Evolutionary conservation across 2,888 invertebrate genomes (phyloP), one percentile per base, ranked within the genome.

Genomic region (Hermaeophaga mercurialis): DNA sequence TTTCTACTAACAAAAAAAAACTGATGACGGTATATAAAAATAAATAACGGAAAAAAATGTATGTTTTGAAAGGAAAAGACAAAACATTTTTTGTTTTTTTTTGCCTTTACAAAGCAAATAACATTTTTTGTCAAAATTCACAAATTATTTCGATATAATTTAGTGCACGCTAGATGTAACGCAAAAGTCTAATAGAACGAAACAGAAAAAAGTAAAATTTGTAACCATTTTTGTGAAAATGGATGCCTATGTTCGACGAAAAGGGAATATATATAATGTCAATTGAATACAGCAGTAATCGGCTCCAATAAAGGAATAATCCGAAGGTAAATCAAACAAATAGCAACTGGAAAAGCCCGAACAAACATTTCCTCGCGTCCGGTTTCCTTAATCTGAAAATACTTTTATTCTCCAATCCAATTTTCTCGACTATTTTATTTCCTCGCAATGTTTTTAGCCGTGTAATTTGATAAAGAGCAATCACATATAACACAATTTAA

Each of bases 391-490:
- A 45, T 45, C n/a, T 17, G 36, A 36, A 22, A 41, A 15, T 48
- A 36, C 38, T 34, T 14, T 36, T 11, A 34, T 47, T 17, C 12
- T 28, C 9, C n/a, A 41, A 43, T 31, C 39, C 54, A 54, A 54
- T 54, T 54, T 46, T 19, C 11, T 33, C 38, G 24, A 38, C 44
- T 28, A 53, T 53, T 53, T 45, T 24, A 45, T 53, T 45, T 45
- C 18, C 46, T 41, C 19, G 33, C 34, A 31, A 52, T 34, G 47
- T 44, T 44, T 44, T 44, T 44, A 44, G 28, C 22, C 11, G 9
- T 4, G 43, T 55, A 55, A 55, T 49, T 55, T 36, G 55, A 55
- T 55, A 55, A 49, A 55, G 39, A 55, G 38, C 55, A 55, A 55
- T 55, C 49, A 44, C 49, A 41, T 19, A 44, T 49, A 55, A 55